Evolutionary conservation across 2,888 invertebrate genomes (phyloP), one percentile per base, ranked within the genome.

Genomic region (Drosophila quinaria): DNA sequence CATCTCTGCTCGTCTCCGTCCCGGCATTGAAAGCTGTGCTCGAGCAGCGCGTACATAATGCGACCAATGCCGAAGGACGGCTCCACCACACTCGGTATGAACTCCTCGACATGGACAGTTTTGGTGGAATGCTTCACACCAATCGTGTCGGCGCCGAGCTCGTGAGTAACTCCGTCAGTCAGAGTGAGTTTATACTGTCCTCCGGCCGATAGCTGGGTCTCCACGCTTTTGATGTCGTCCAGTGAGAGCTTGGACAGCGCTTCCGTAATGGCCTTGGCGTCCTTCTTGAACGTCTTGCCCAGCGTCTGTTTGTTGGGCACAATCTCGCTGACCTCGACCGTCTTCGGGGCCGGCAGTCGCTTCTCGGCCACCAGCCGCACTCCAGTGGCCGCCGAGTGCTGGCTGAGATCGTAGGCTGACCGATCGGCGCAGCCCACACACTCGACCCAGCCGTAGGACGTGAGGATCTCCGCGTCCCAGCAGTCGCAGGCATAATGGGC

Each of bases 401-500:
- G 98, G 3, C 96, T 96, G 55, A 99, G 94, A 93, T 99, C 99
- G 94, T 97, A 99, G 13, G 99, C 99, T 13, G 99, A 98, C 81
- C 99, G 95, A 92, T 99, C 99, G 13, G 99, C 99, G 94, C 99
- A 99, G 10, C 99, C 99, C 0, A 99, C 99, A 94, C 99, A 99
- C 92, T 99, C 99, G 41, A 99, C 95, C 98, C 99, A 99, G 4
- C 99, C 98, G 93, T 98, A 98, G 62, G 98, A 98, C 3, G 99
- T 98, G 25, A 98, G 94, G 90, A 97, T 97, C 93, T 99, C 99
- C 1, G 99, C 99, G 94, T 99, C 99, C 99, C 99, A 99, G 92
- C 99, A 99, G 92, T 99, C 99, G 92, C 97, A 97, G 9, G 99
- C 99, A 93, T 99, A 99, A 93, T 99, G 99, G 77, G 99, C 99